Base-by-base conservation (phyloP, 2,888 invertebrate genomes). In the Ophioninae sp. region DNA sequence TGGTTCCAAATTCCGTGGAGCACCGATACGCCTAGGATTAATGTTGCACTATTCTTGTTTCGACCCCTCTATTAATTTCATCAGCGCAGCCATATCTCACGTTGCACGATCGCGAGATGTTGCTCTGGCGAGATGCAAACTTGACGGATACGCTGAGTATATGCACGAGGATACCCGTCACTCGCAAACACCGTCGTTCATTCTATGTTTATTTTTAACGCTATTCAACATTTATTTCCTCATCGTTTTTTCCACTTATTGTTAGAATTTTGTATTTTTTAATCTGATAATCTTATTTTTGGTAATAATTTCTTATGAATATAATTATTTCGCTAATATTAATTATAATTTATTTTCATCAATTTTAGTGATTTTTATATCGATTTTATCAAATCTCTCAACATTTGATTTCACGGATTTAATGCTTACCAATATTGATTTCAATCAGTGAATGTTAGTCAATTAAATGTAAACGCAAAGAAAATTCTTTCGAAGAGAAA, bases 21-120 rank as follows among this genome's bases (percentile, higher is more conserved):
- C 88, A 87, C 90, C 89, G 89, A 91, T 91, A 87, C 89, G 87
- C 85, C 78, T 81, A 89, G 91, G 90, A 91, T 91, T 91, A 91
- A 91, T 91, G 90, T 90, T 91, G 89, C 88, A 88, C 87, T 88
- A 61, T 88, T 87, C 84, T 77, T 84, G 80, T 86, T 87, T 90
- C 89, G 87, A 88, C 86, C 85, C 88, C 78, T 88, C 91, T 90
- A 91, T 91, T 91, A 91, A 91, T 91, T 91, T 90, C 88, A 91
- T 90, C 89, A 88, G 82, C 83, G 86, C 88, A 91, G 90, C 89
- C 91, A 91, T 91, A 91, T 90, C 90, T 90, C 89, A 89, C 84
- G 87, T 86, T 87, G 81, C 84, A 84, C 85, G 86, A 85, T 82
- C 81, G 83, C 80, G 69, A 75, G 82, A 85, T 81, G 81, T 83